phyloP scores from a whole-genome alignment of 2,113 vertebrate species.

The Hemichromis elongatus region DNA sequence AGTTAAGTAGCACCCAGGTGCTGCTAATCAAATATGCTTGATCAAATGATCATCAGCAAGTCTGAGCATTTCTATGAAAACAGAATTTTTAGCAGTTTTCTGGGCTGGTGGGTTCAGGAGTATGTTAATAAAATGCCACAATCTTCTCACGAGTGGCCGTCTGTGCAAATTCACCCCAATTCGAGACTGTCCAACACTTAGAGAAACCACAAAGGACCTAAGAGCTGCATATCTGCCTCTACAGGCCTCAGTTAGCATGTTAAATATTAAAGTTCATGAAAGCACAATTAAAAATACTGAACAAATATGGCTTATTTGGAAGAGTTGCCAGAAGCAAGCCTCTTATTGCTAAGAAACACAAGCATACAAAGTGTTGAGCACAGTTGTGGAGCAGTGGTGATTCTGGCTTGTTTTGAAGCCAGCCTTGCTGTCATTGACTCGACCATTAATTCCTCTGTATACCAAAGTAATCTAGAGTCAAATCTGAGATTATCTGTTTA shows the following conservation, averaged over 20 bases:
- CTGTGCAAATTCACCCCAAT: neutral
- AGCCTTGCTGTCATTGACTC: neutral
- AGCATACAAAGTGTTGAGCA: neutral
- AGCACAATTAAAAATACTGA: neutral
- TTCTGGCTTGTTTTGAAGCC: neutral
- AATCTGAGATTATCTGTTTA: neutral
- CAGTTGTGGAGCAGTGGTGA: neutral
- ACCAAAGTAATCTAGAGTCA: neutral
- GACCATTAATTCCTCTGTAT: neutral
- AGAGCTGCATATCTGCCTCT: neutral
- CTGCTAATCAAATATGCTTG: neutral
- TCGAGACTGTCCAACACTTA: neutral
- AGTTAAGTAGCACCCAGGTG: neutral
- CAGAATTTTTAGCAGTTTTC: neutral
- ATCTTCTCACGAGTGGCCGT: neutral
- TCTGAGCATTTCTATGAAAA: neutral
- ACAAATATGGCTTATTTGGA: neutral
- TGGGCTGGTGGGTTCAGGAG: neutral
- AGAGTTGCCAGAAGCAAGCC: neutral
- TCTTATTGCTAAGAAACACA: neutral
- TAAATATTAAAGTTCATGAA: neutral
- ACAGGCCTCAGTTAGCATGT: neutral
- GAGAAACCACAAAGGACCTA: neutral
- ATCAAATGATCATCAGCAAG: neutral
- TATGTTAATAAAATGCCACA: neutral